A percentile compares a stretch with the other conserved stretches of the same genome.
Conservation (phyloP, 1,140 invertebrate genomes). For the Kradibia gibbosae region DNA sequence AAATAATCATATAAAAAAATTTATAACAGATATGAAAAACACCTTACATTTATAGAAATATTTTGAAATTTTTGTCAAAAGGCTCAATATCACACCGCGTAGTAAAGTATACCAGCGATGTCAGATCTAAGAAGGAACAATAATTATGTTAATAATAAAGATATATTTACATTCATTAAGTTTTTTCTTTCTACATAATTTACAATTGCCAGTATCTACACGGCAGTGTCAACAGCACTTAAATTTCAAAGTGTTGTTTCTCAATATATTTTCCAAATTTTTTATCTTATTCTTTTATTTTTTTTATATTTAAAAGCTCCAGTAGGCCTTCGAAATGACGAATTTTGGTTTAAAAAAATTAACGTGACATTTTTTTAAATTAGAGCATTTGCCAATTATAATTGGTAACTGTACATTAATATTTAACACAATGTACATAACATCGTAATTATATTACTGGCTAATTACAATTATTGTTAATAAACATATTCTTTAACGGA, state of each 20-base stretch:
- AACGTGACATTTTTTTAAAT: constrained; percentile 56
- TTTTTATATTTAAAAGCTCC: constrained; percentile 28
- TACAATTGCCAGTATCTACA: constrained; percentile 68
- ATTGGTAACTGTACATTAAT: constrained; percentile 72
- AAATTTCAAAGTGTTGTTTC: constrained; percentile 51
- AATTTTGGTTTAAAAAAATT: constrained; percentile 51
- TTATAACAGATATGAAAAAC: constrained; percentile 27
- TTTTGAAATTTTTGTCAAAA: constrained; percentile 37
- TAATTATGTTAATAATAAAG: constrained; percentile 70
- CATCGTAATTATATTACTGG: constrained; percentile 65
- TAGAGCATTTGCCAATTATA: constrained; percentile 68
- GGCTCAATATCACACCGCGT: constrained; percentile 37
- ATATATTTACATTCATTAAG: constrained; percentile 70
- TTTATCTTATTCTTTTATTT: constrained; percentile 31
- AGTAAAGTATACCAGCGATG: constrained; percentile 31
- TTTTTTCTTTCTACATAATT: constrained; percentile 69
- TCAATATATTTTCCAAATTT: constrained; percentile 38
- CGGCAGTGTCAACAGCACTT: constrained; percentile 68
- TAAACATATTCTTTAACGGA: constrained; percentile 66
- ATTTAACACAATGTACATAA: constrained; percentile 71
- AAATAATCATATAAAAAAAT: constrained; percentile 6
- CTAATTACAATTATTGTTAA: constrained; percentile 69
- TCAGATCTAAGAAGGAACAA: constrained; percentile 57
- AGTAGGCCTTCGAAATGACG: constrained; percentile 32
- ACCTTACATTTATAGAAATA: constrained; percentile 44